Percentiles rank a stretch among this genome's conserved stretches.
These are phyloP conservation scores for Crotalus viridis DNA, from an alignment of 2,113 vertebrate genomes.

Conservation along the genomic window DNA sequence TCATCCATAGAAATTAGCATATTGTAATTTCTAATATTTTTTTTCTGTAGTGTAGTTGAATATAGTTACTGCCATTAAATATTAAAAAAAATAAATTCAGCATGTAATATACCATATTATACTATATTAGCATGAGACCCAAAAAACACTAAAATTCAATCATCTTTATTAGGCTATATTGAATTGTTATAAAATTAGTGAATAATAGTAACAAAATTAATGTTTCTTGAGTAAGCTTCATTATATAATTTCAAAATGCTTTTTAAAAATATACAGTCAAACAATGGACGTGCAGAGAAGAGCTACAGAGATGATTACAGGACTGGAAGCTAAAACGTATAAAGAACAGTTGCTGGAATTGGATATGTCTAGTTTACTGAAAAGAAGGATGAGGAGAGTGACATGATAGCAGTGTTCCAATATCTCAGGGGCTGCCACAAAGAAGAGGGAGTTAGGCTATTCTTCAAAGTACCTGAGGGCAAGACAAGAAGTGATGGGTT, in stretches of 20 bases:
- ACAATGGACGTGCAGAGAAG: not conserved
- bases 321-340: too few species aligned
- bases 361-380: too few species aligned
- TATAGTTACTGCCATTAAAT: not conserved
- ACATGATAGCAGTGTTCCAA: too few species aligned
- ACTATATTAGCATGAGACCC: not conserved
- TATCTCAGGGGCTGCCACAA: too few species aligned
- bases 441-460: too few species aligned
- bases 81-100: not conserved
- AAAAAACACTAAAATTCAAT: not conserved
- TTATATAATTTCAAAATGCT: not conserved
- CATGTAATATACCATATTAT: not conserved
- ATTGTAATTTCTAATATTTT: not conserved
- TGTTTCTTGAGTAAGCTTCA: not conserved
- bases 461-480: too few species aligned
- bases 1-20: not conserved
- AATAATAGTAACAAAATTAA: constrained; percentile 3
- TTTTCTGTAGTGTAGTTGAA: not conserved
- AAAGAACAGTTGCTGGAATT: too few species aligned
- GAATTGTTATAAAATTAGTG: not conserved
- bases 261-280: not conserved
- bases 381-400: too few species aligned
- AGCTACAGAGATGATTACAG: too few species aligned
- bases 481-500: too few species aligned
- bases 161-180: not conserved